Conservation (phyloP, 2,888 invertebrate genomes). For the Lithophane leautieri region DNA sequence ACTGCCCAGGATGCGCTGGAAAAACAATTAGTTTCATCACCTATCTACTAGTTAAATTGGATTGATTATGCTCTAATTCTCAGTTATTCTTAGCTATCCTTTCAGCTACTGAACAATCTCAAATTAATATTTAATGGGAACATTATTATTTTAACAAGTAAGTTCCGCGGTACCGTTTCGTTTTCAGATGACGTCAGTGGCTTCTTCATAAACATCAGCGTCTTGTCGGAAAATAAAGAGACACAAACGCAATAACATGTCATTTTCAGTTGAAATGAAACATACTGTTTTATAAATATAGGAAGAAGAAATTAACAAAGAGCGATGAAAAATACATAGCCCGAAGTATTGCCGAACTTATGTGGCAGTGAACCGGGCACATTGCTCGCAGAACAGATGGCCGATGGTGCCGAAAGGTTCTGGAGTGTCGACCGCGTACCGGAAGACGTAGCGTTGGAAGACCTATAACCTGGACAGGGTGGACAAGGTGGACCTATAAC, state of each 20-base stretch:
- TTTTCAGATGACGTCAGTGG: conserved; percentile 13
- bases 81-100: background rate
- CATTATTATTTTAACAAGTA: conserved; percentile 26
- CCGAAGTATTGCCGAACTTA: too few species aligned
- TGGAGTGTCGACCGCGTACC: too few species aligned
- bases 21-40: background rate
- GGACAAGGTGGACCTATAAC: too few species aligned
- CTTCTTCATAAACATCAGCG: conserved; percentile 35
- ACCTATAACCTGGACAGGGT: too few species aligned
- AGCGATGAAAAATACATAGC: background rate
- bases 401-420: too few species aligned
- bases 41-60: background rate
- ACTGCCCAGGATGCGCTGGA: background rate
- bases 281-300: conserved; percentile 21
- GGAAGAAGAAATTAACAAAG: background rate
- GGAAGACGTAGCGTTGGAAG: too few species aligned
- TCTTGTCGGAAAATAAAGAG: conserved; percentile 24
- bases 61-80: background rate
- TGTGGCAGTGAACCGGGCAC: too few species aligned
- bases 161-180: conserved; percentile 11
- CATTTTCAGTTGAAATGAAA: conserved; percentile 45
- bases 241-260: conserved; percentile 32
- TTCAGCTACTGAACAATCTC: background rate
- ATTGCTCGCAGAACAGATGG: too few species aligned
- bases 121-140: conserved; percentile 21